Conservation (phyloP, 2,888 invertebrate genomes). For the Morpho achilles region DNA sequence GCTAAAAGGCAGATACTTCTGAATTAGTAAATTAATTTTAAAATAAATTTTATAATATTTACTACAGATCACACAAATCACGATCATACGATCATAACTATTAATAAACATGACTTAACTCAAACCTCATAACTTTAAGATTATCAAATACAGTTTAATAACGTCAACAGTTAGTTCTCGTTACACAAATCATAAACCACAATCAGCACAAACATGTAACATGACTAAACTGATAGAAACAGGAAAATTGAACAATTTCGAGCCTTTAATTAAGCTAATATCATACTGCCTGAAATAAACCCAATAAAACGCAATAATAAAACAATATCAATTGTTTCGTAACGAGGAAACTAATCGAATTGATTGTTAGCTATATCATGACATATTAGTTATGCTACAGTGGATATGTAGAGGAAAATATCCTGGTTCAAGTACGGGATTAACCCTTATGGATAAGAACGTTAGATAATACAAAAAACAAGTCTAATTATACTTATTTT, state of each 20-base stretch:
- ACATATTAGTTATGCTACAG: constrained; percentile 3
- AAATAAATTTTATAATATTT: too few species aligned
- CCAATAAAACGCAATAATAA: background rate
- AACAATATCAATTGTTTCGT: constrained; percentile 17
- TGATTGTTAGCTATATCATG: constrained; percentile 2
- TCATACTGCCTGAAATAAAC: constrained; percentile 9
- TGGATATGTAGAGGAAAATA: constrained; percentile 11
- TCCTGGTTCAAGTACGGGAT: background rate
- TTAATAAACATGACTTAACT: background rate
- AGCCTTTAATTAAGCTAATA: constrained; percentile 14
- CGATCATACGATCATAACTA: too few species aligned
- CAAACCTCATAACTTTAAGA: background rate
- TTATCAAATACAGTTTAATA: constrained; percentile 2
- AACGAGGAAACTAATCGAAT: constrained; percentile 21
- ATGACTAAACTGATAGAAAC: background rate
- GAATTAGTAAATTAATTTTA: too few species aligned
- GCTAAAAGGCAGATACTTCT: too few species aligned
- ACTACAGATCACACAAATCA: too few species aligned
- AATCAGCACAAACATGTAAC: constrained; percentile 5
- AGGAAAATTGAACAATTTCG: constrained; percentile 14
- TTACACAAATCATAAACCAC: constrained; percentile 9
- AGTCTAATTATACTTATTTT: too few species aligned
- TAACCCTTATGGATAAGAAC: background rate
- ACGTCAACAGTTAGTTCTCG: background rate
- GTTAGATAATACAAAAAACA: too few species aligned